Base-by-base conservation (phyloP, 2,113 vertebrate genomes). In the Malurus alboscapulatus region DNA sequence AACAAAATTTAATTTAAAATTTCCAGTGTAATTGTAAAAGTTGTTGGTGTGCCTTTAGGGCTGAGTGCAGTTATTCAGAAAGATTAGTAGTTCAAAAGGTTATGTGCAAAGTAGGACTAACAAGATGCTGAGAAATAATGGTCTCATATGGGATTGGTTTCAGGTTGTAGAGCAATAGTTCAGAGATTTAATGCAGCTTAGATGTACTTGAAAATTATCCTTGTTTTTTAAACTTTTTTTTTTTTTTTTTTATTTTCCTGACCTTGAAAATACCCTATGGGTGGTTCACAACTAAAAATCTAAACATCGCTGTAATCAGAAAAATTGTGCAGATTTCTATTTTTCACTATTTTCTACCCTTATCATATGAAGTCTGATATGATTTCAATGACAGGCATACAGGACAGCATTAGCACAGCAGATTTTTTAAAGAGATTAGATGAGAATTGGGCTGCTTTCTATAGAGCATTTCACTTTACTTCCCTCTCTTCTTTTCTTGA, bases 1-100 rank as follows among this genome's bases (percentile, higher is more conserved):
- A 95, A 89, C 59, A 48, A 96, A 92, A 94, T 92, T 96, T 92
- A 81, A 96, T 96, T 95, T 89, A 63, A 92, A 69, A 93, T 97
- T 97, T 90, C 58, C 90, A 85, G 51, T 71, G 69, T 92, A 95
- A 95, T 95, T 50, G 58, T 44, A 57, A 57, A 93, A 94, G 90
- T 88, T 95, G 51, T 62, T 6, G 34, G 61, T 65, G 32, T 20
- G 73, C 47, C 91, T 38, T 88, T 72, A 91, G 79, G 69, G 81
- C 94, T 34, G 53, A 87, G 51, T 44, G 82, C 57, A 73, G 78
- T 77, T 96, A 83, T 79, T 96, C 45, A 50, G 87, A 75, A 93
- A 79, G 81, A 32, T 91, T 42, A 63, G 69, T 54, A 74, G 76
- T 73, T 96, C 84, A 90, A 87, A 88, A 96, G 91, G 93, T 97